Evolutionary conservation across 2,888 invertebrate species (phyloP), one percentile per base, ranked within the genome.

Genomic region (Dinocampus coccinellae): DNA sequence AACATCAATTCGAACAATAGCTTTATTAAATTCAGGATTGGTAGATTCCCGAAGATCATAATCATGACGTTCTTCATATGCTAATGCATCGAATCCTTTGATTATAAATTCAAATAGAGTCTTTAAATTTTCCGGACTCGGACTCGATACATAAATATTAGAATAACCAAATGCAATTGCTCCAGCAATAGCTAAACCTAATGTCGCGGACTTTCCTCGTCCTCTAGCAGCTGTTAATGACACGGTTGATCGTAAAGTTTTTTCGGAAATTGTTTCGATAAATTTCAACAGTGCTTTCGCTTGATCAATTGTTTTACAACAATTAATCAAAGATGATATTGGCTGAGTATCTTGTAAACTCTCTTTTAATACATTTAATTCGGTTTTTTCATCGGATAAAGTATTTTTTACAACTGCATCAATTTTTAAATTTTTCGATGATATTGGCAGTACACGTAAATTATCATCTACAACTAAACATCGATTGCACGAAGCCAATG

Each of bases 21-120:
- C 97, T 88, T 98, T 98, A 88, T 98, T 97, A 85, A 97, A 97
- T 77, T 99, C 98, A 0, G 96, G 95, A 89, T 99, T 97, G 0
- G 96, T 96, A 0, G 98, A 98, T 83, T 97, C 94, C 52, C 98
- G 93, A 68, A 98, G 91, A 76, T 95, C 96, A 88, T 98, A 99
- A 86, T 99, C 98, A 20, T 95, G 92, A 85, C 99, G 98, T 86
- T 99, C 98, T 88, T 98, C 94, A 87, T 98, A 99, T 72, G 96
- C 93, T 61, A 99, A 89, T 0, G 95, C 95, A 88, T 99, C 97
- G 81, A 98, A 94, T 29, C 92, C 97, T 90, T 98, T 98, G 69
- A 98, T 92, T 2, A 98, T 91, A 87, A 99, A 99, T 86, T 99
- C 97, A 88, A 99, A 99, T 10, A 99, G 90, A 0, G 99, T 99